These are phyloP conservation scores for Melipona quadrifasciata DNA, from an alignment of 1,140 invertebrate species.

Conservation along the genomic window DNA sequence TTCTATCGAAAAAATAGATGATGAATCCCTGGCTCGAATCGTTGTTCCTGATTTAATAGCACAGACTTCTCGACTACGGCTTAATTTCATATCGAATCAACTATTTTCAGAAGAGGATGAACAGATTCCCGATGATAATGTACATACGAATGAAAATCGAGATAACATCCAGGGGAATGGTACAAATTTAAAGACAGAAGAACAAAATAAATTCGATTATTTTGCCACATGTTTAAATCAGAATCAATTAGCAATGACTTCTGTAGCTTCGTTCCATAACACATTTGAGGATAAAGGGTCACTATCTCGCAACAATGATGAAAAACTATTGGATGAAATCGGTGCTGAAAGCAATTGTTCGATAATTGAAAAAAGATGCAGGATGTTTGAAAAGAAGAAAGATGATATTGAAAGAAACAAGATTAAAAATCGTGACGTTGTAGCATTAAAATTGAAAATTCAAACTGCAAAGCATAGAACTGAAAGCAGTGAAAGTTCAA, in stretches of 20 bases:
- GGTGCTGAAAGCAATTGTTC: slow-evolving; percentile 56
- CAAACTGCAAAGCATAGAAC: neutral
- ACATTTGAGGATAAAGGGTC: slow-evolving; percentile 59
- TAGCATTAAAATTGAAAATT: neutral
- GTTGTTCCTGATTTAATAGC: slow-evolving; percentile 60
- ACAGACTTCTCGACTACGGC: slow-evolving; percentile 69
- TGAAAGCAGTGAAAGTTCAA: neutral
- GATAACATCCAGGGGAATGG: neutral
- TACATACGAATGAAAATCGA: neutral
- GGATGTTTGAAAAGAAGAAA: slow-evolving; percentile 66
- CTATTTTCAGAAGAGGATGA: slow-evolving; percentile 60
- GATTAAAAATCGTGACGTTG: neutral
- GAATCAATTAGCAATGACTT: slow-evolving; percentile 41
- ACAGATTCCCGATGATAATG: neutral
- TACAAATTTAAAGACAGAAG: neutral
- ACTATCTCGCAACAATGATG: slow-evolving; percentile 54
- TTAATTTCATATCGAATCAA: slow-evolving; percentile 71
- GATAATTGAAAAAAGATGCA: slow-evolving; percentile 73
- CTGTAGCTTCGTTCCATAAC: slow-evolving; percentile 70
- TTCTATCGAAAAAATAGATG: neutral
- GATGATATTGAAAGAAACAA: neutral
- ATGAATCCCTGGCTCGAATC: slow-evolving; percentile 3
- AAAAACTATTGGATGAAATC: slow-evolving; percentile 65
- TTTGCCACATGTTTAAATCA: neutral
- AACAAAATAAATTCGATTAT: slow-evolving; percentile 36